Evolutionary conservation across 2,797 vertebrate species (phyloP).

Genomic region (Pantherophis vulpinus): DNA sequence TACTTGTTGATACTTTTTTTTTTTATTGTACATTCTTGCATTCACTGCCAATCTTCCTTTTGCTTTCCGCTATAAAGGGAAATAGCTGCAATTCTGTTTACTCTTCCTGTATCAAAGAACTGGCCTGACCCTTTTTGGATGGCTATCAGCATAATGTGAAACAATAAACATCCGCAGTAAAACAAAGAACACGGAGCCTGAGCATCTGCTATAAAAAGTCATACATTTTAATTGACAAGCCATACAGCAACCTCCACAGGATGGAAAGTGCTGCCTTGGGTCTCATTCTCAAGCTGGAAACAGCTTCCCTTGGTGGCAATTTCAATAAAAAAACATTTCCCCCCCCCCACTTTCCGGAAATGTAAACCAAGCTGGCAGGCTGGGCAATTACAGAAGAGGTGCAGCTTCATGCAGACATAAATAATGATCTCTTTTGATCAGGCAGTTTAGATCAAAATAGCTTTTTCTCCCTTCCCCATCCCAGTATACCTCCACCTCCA

Average conservation of each 20-base stretch:
- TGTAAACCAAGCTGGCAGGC: not conserved
- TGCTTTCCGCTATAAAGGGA: not conserved
- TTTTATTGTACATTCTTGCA: not conserved
- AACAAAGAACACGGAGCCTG: not conserved
- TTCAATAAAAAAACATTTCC: not conserved
- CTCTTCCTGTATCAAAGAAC: not conserved
- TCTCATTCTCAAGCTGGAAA: not conserved
- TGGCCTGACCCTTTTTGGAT: not conserved
- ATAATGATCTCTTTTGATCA: not conserved
- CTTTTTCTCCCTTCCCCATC: not conserved
- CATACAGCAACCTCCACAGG: not conserved
- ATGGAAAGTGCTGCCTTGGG: not conserved
- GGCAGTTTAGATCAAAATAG: not conserved
- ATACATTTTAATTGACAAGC: not conserved
- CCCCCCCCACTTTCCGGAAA: not conserved
- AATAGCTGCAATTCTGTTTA: not conserved
- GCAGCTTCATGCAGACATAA: not conserved
- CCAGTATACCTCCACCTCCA: not conserved
- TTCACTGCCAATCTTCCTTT: not conserved
- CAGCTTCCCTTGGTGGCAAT: not conserved
- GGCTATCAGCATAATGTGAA: not conserved
- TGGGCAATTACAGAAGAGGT: not conserved
- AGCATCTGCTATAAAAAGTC: not conserved
- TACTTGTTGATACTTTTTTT: not conserved
- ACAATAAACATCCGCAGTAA: not conserved